Base-by-base conservation (phyloP, 2,113 vertebrate genomes). In the Brachypodius melanocephalos region DNA sequence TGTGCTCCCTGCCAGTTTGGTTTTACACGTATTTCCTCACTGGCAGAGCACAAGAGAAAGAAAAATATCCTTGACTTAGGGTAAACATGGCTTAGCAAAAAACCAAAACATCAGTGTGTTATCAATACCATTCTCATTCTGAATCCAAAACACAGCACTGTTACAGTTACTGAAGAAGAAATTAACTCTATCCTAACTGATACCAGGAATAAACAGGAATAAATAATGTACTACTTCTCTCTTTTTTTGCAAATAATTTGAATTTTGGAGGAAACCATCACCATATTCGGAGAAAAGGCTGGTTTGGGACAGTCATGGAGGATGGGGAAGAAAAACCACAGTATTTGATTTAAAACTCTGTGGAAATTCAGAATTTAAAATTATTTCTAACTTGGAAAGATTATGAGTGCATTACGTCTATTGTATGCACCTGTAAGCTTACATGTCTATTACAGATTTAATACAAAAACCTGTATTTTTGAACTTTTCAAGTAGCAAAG, bases 381-480 rank as follows among this genome's bases (percentile, higher is more conserved):
- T 51, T 5, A 62, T 72, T 85, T 58, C 16, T 62, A 45, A 48
- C 3, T 49, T 55, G 25, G 21, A 90, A 84, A 90, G 62, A 57
- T 15, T 38, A 51, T 6, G 31, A 3, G 1, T 16, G 17, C 42
- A 12, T 22, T 81, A 34, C 0, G 0, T 26, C 31, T 71, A 2
- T 32, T 59, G 12, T 42, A 36, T 66, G 5, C 80, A 6, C 28
- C n/a, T 45, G 22, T 46, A 45, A 85, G 12, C 9, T 89, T 57
- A 36, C 9, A 12, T 38, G 14, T 66, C 20, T 95, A 4, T 54
- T 76, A 20, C 10, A 67, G 31, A 36, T 48, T 46, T 45, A 59
- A 38, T 51, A 49, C 5, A 22, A 77, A 85, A 86, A 43, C 3
- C 10, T 81, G 8, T 22, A 17, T 63, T 84, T 92, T 88, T 34